Conservation (phyloP, 2,888 invertebrate genomes). For the Epinotia nisella region DNA sequence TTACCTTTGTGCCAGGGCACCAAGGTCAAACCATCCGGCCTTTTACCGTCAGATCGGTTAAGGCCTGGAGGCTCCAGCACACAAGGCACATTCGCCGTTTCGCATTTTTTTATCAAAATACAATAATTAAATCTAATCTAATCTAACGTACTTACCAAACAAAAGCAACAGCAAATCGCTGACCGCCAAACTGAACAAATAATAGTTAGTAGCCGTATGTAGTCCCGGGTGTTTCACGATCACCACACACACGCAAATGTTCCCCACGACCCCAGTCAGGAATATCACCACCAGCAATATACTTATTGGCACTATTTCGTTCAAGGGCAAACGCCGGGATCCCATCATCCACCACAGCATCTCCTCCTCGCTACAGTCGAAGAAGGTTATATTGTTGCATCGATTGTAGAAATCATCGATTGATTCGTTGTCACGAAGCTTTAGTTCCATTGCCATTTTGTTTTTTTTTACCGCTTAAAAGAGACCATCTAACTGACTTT, state of each 20-base stretch:
- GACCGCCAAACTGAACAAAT: slow-evolving; percentile 94
- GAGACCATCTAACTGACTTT: neutral
- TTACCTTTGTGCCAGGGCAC: too few relatives aligned
- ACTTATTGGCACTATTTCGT: slow-evolving; percentile 86
- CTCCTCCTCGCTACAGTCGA: slow-evolving; percentile 86
- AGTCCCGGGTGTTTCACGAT: slow-evolving; percentile 91
- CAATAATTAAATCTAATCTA: too few relatives aligned
- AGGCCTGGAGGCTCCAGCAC: too few relatives aligned
- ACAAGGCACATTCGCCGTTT: too few relatives aligned
- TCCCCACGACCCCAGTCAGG: slow-evolving; percentile 93
- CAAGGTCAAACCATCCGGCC: too few relatives aligned
- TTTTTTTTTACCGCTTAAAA: neutral
- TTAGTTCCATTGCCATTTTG: slow-evolving; percentile 63
- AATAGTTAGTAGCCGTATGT: slow-evolving; percentile 96
- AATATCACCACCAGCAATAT: slow-evolving; percentile 91
- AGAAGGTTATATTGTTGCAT: slow-evolving; percentile 76
- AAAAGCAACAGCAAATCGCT: slow-evolving; percentile 93
- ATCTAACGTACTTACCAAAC: slow-evolving; percentile 87
- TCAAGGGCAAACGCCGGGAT: slow-evolving; percentile 85
- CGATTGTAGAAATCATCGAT: slow-evolving; percentile 75
- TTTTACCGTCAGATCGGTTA: too few relatives aligned
- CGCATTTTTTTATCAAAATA: too few relatives aligned
- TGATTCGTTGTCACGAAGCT: slow-evolving; percentile 71
- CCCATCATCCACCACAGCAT: slow-evolving; percentile 86
- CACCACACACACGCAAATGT: slow-evolving; percentile 93